Percentiles rank a stretch among this genome's conserved stretches.
These are phyloP conservation scores for Crotalus helleri DNA, from an alignment of 2,113 vertebrate genomes.

Conservation along the genomic window DNA sequence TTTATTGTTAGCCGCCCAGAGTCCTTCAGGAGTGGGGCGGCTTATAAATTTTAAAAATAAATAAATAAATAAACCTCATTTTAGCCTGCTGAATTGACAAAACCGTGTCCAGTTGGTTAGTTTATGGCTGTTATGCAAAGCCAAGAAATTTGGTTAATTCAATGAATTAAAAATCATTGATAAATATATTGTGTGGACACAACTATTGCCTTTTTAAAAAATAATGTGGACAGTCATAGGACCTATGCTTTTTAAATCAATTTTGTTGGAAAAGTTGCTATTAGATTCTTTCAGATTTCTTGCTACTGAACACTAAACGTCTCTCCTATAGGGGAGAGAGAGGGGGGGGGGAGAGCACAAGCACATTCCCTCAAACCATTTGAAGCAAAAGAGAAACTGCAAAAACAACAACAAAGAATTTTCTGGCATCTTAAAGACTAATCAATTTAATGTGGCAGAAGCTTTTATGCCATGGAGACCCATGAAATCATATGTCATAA, in stretches of 20 bases:
- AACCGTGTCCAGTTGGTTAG: background rate
- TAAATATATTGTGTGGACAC: background rate
- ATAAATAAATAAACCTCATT: background rate
- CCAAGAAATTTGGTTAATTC: background rate
- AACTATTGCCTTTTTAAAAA: background rate
- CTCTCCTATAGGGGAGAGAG: background rate
- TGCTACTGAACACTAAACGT: background rate
- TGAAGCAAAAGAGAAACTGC: background rate
- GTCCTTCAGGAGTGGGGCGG: no score
- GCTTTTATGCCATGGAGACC: background rate
- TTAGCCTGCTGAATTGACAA: background rate
- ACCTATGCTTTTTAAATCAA: background rate
- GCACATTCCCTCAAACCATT: background rate
- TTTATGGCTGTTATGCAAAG: background rate
- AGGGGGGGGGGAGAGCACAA: background rate
- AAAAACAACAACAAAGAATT: background rate
- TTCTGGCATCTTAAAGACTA: background rate
- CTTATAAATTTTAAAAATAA: no score
- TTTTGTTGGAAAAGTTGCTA: background rate
- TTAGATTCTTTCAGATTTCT: background rate
- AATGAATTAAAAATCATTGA: background rate
- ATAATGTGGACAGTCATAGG: background rate
- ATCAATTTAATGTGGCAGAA: background rate
- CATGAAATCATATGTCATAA: background rate
- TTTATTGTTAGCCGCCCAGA: no score